Conservation (phyloP, 2,113 vertebrate species). For the Psophia crepitans region DNA sequence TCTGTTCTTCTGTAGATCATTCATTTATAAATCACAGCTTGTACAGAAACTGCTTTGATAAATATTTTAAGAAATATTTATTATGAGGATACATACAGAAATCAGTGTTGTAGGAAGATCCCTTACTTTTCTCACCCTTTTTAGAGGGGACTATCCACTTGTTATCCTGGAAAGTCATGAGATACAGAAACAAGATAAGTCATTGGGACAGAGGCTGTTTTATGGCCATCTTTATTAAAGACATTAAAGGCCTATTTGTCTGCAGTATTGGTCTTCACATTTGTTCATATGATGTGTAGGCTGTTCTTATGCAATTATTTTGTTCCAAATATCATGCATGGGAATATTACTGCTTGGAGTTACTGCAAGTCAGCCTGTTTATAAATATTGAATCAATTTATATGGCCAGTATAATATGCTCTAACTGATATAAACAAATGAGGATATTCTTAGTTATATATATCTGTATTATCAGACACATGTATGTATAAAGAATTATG, state of each 20-base stretch:
- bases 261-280: neutral
- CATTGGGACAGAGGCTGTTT: neutral
- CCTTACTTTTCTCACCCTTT: accelerated
- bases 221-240: neutral
- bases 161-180: neutral
- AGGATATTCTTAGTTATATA: neutral
- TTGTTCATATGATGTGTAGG: neutral
- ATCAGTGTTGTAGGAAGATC: neutral
- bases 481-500: neutral
- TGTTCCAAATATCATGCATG: accelerated
- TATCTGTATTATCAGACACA: accelerated
- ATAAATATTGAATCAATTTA: neutral
- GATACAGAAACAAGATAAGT: neutral
- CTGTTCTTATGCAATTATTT: neutral
- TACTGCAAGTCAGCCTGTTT: neutral
- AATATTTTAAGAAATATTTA: neutral
- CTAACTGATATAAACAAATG: neutral
- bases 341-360: neutral
- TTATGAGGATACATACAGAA: neutral
- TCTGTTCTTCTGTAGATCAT: neutral
- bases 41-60: neutral
- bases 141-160: neutral
- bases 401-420: neutral
- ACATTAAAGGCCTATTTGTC: neutral
- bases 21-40: neutral